Base-by-base conservation (phyloP, 1,140 invertebrate genomes). In the Drosophila eugracilis region DNA sequence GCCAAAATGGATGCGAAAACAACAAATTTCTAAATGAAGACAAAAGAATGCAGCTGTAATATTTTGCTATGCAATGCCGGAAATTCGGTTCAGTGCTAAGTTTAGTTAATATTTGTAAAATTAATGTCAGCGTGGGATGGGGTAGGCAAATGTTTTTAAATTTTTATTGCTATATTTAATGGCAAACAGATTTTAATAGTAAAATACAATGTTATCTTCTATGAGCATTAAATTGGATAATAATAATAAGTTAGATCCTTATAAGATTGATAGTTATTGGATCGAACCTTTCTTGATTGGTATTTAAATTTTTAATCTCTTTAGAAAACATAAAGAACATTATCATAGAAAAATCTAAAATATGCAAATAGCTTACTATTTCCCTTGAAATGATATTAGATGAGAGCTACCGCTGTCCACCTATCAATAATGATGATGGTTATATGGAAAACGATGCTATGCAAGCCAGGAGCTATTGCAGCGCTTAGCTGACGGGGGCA, bases 371-470 rank as follows among this genome's bases (percentile, higher is more conserved):
- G 1, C 26, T 26, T 26, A 6, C 7, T 26, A 26, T 26, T 6
- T 54, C 24, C 7, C 58, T 14, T 34, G 42, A 15, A 49, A 55
- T 62, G 21, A 36, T 58, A 21, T 58, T 2, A 4, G 22, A 24
- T 26, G 0, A 26, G 2, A 1, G 9, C 6, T 45, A 15, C 1
- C 7, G 2, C 22, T 45, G 42, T 14, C 44, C 54, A 80, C 44
- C 78, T 80, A 57, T 54, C 72, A 59, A 32, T 53, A 26, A 30
- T 34, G 48, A 28, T 17, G 36, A 36, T 50, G 24, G 32, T 28
- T 15, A 53, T 47, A 7, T 19, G 39, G 32, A 37, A 48, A 24
- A 15, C 47, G 36, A 41, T 49, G 21, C 24, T 55, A 50, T 72
- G 59, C 39, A 41, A 41, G 48, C 12, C 53, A 30, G 15, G 15